Percentiles rank a stretch among this genome's conserved stretches.
Conservation (phyloP, 2,797 vertebrate genomes). For the Tapera naevia region DNA sequence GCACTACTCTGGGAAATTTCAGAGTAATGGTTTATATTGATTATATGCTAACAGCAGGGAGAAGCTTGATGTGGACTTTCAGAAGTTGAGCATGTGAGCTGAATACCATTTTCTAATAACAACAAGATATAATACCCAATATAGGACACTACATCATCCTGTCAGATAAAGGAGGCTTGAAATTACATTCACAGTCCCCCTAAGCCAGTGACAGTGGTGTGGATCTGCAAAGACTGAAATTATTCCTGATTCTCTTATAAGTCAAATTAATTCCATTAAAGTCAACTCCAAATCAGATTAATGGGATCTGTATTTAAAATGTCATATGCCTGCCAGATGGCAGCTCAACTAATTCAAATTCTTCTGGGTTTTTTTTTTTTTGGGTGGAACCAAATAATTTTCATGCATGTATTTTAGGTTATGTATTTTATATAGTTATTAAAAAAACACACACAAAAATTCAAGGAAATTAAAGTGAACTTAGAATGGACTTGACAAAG, state of each 20-base stretch:
- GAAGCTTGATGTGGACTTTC: constrained; percentile 18
- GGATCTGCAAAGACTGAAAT: neutral
- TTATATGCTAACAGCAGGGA: constrained; percentile 50
- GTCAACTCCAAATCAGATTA: neutral
- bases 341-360: neutral
- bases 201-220: neutral
- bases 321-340: neutral
- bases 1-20: constrained; percentile 15
- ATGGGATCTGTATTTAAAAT: neutral
- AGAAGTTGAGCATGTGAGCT: constrained; percentile 8
- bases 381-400: neutral
- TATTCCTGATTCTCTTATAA: neutral
- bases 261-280: neutral
- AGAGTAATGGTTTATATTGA: constrained; percentile 35
- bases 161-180: neutral
- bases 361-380: neutral
- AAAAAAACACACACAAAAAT: neutral
- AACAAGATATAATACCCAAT: neutral
- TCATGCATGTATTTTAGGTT: neutral
- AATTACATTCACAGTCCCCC: neutral
- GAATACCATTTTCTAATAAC: constrained; percentile 1
- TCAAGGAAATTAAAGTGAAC: neutral
- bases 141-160: neutral
- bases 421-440: neutral
- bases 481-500: neutral